These are phyloP conservation scores for Thecocarcelia acutangulata DNA, from an alignment of 2,888 invertebrate species.

Conservation along the genomic window DNA sequence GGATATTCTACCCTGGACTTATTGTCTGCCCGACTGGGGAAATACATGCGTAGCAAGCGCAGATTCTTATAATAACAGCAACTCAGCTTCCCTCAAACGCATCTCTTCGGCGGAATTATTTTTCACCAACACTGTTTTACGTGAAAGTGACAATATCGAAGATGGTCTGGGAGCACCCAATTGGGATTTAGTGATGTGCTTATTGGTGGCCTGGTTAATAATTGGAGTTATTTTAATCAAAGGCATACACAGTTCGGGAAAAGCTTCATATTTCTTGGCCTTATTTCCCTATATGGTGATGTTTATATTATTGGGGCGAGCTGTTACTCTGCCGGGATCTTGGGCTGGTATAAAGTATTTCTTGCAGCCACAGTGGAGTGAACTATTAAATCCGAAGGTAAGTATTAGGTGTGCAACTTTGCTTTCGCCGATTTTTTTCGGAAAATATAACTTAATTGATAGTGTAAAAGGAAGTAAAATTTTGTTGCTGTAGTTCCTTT, in stretches of 20 bases:
- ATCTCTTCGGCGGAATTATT: constrained; percentile 81
- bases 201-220: constrained; percentile 83
- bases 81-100: constrained; percentile 63
- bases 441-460: too few species aligned
- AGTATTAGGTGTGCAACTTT: too few species aligned
- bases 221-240: constrained; percentile 83
- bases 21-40: constrained; percentile 83
- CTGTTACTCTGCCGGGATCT: constrained; percentile 84
- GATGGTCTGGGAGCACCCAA: constrained; percentile 83
- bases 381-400: constrained; percentile 78
- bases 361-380: constrained; percentile 85
- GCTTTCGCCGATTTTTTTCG: too few species aligned
- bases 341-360: constrained; percentile 85
- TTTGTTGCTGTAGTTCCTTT: too few species aligned
- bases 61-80: constrained; percentile 56
- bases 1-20: constrained; percentile 84
- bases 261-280: constrained; percentile 87
- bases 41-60: constrained; percentile 77
- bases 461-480: too few species aligned
- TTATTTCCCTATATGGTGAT: constrained; percentile 86
- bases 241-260: constrained; percentile 84
- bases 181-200: constrained; percentile 83
- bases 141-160: constrained; percentile 82
- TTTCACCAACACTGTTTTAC: constrained; percentile 82
- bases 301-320: constrained; percentile 83